These are phyloP conservation scores for Chloropsis hardwickii DNA, from an alignment of 2,113 vertebrate genomes.

Conservation along the genomic window DNA sequence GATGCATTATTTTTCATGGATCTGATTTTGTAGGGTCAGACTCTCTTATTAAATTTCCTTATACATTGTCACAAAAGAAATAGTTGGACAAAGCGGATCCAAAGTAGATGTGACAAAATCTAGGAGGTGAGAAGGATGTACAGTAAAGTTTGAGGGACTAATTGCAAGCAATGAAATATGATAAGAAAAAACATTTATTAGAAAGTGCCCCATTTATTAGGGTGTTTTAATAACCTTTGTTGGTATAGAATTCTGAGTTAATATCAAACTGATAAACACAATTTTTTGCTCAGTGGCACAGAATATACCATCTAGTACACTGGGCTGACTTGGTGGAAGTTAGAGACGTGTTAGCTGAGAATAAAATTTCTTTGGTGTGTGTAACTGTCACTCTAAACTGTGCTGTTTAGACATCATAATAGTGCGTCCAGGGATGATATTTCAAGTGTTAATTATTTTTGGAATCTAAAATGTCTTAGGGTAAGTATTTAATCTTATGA, in stretches of 20 bases:
- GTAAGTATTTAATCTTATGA: background rate
- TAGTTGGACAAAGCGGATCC: background rate
- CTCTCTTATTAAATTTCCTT: background rate
- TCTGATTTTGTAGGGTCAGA: background rate
- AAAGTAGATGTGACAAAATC: background rate
- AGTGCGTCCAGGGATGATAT: background rate
- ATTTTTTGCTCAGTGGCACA: background rate
- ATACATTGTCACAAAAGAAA: conserved; percentile 21
- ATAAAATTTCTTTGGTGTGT: background rate
- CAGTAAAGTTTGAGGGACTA: background rate
- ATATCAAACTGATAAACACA: background rate
- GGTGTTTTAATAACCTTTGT: background rate
- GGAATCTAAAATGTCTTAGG: background rate
- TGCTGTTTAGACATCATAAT: background rate
- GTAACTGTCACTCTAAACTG: background rate
- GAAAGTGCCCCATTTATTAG: background rate
- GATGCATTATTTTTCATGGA: background rate
- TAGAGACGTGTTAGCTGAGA: background rate
- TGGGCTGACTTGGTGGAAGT: background rate
- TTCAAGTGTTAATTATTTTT: background rate
- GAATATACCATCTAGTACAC: background rate
- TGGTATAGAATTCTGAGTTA: background rate
- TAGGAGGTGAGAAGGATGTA: background rate
- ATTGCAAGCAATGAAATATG: background rate
- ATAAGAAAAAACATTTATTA: background rate